Percentiles rank a stretch among this genome's conserved stretches.
These are phyloP conservation scores for Drosophila navojoa DNA, from an alignment of 1,140 invertebrate species.

Conservation along the genomic window DNA sequence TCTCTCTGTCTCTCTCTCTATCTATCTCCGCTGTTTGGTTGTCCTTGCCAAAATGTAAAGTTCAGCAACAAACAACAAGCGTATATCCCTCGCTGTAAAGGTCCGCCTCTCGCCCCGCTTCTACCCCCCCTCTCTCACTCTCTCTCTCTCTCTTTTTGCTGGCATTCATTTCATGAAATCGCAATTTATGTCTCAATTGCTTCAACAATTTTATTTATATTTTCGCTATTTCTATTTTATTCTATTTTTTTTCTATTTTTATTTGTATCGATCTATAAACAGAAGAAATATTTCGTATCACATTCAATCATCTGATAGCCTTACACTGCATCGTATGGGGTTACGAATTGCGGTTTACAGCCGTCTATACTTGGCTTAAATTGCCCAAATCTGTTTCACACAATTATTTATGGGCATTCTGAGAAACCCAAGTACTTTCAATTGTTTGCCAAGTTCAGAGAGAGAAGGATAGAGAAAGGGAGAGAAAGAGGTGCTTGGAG, in stretches of 20 bases:
- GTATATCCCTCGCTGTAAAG: not conserved
- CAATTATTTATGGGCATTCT: not conserved
- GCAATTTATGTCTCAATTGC: not conserved
- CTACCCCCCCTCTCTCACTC: not conserved
- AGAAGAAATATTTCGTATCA: not conserved
- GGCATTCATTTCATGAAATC: not conserved
- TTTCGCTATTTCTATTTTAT: not conserved
- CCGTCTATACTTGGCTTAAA: not conserved
- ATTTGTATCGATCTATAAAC: not conserved
- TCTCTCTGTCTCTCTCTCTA: too few species aligned
- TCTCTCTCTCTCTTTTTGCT: not conserved
- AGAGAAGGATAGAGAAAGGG: too few species aligned
- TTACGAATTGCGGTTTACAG: not conserved
- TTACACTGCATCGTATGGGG: not conserved
- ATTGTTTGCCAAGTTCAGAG: too few species aligned
- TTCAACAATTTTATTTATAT: not conserved
- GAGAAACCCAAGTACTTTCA: not conserved
- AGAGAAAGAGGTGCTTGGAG: too few species aligned
- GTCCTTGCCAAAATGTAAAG: slow-evolving; percentile 74
- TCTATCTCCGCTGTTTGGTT: slow-evolving; percentile 12
- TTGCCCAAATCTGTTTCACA: not conserved
- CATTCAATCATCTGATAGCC: not conserved
- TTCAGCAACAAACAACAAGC: slow-evolving; percentile 47
- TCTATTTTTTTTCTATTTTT: not conserved
- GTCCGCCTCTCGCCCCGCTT: not conserved